These are phyloP conservation scores for Gavialis gangeticus DNA, from an alignment of 2,113 vertebrate genomes.

Conservation along the genomic window DNA sequence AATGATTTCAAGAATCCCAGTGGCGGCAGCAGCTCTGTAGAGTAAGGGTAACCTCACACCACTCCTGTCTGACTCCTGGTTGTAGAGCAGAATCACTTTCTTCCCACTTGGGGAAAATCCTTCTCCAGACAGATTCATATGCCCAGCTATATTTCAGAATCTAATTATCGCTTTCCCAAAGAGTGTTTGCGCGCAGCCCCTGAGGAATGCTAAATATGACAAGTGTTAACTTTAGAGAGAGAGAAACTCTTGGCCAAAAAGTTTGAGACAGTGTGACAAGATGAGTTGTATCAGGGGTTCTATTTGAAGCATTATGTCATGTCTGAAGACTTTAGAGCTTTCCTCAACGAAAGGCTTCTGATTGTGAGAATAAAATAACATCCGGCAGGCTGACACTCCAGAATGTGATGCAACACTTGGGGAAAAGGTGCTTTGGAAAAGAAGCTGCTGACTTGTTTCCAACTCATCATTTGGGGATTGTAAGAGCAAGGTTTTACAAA, in stretches of 20 bases:
- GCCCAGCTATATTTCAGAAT: not conserved
- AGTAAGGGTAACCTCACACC: not conserved
- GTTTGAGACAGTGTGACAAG: conserved; percentile 38
- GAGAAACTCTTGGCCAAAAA: conserved; percentile 15
- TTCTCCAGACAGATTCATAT: not conserved
- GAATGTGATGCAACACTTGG: not conserved
- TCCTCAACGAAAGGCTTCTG: conserved; percentile 19
- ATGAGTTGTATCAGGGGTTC: conserved; percentile 53
- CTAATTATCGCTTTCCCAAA: conserved; percentile 23
- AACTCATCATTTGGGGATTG: not conserved
- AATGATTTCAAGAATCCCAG: not conserved
- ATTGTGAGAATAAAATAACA: not conserved
- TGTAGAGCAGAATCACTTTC: fast-evolving
- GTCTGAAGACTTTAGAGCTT: conserved; percentile 26
- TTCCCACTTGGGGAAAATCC: not conserved
- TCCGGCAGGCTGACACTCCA: conserved; percentile 32
- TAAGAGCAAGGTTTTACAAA: not conserved
- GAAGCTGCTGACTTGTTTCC: not conserved
- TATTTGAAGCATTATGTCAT: conserved; percentile 64
- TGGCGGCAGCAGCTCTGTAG: not conserved
- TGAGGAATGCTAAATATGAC: conserved; percentile 41
- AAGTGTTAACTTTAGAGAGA: conserved; percentile 39
- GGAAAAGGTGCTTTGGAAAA: conserved; percentile 1
- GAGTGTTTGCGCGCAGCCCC: not conserved
- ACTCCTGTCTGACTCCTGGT: not conserved